Base-by-base conservation (phyloP, 2,888 invertebrate species). In the Hymenopus coronatus region DNA sequence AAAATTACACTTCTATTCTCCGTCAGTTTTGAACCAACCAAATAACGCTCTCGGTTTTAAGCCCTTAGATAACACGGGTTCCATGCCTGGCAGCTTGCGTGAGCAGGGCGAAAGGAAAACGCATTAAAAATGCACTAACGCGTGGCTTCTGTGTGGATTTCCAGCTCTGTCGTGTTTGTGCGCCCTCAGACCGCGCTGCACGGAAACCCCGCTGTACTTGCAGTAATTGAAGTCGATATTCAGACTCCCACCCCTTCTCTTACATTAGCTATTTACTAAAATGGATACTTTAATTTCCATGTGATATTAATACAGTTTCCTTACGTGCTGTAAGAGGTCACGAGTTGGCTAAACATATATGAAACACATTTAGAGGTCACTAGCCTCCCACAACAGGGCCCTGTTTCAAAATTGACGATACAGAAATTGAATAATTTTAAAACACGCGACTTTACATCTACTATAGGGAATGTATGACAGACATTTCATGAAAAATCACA, bases 111-210 rank as follows among this genome's bases (percentile, higher is more conserved):
- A 14, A 70, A 70, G 54, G 9, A 70, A 70, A 70, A 70, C 87
- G 33, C 82, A 87, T 87, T 87, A 87, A 87, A 87, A 82, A 82
- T 87, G 87, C 87, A 87, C 20, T 87, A 30, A 87, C 87, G 82
- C 87, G 82, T 82, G 82, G 33, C 25, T 87, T 30, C 28, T 33
- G 46, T 33, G 46, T 46, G 54, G 54, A 70, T 70, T 70, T 70
- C 54, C 54, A 70, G 20, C 54, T 70, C 54, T 70, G 54, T 70
- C 54, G 54, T 70, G 54, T 70, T 70, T 70, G 54, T 20, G 54
- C 54, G 54, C 54, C 54, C 54, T 20, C 25, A 40, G 25, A 25
- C 54, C 54, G 20, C 54, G 54, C 54, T 6, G 54, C 54, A 70
- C 54, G 54, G 20, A 70, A 70, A 25, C 54, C 54, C 20, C 20